phyloP scores from a whole-genome alignment of 92 coral and sea anemone species.

The Siderastrea siderea region DNA sequence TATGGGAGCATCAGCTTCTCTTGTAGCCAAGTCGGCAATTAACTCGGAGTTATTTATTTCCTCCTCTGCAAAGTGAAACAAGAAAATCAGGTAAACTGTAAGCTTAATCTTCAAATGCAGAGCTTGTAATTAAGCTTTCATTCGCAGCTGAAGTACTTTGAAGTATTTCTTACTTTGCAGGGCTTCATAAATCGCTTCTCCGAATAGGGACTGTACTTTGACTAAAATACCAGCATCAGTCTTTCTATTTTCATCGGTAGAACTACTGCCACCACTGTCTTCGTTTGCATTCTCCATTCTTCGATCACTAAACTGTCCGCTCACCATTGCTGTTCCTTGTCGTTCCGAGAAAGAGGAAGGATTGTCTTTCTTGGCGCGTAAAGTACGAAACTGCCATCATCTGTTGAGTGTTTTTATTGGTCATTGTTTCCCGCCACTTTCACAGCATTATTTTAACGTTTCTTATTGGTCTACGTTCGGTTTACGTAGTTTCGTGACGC shows the following conservation, averaged over 20 bases:
- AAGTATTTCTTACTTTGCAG: conserved; percentile 51
- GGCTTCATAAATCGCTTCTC: conserved; percentile 43
- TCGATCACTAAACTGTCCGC: conserved; percentile 17
- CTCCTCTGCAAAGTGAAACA: conserved; percentile 42
- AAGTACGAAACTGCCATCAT: conserved; percentile 39
- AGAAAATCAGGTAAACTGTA: conserved; percentile 29
- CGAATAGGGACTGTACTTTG: conserved; percentile 37
- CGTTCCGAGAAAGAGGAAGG: background rate
- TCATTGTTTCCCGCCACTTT: conserved; percentile 32
- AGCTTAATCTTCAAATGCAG: background rate
- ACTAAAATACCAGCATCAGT: conserved; percentile 29
- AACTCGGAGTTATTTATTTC: conserved; percentile 41
- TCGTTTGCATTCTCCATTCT: conserved; percentile 11
- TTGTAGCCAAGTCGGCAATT: conserved; percentile 26
- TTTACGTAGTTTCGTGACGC: conserved; percentile 20
- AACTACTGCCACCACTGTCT: conserved; percentile 33
- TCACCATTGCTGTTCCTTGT: conserved; percentile 30
- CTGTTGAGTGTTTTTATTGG: conserved; percentile 44
- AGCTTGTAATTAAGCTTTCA: conserved; percentile 20
- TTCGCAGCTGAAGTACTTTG: background rate
- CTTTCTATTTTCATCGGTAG: conserved; percentile 28
- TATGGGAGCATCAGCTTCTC: conserved; percentile 69
- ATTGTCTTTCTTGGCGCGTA: conserved; percentile 16
- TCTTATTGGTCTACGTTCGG: conserved; percentile 22
- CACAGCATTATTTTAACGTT: conserved; percentile 23